Base-by-base conservation (phyloP, 2,888 invertebrate species). In the Nomada lathburiana region DNA sequence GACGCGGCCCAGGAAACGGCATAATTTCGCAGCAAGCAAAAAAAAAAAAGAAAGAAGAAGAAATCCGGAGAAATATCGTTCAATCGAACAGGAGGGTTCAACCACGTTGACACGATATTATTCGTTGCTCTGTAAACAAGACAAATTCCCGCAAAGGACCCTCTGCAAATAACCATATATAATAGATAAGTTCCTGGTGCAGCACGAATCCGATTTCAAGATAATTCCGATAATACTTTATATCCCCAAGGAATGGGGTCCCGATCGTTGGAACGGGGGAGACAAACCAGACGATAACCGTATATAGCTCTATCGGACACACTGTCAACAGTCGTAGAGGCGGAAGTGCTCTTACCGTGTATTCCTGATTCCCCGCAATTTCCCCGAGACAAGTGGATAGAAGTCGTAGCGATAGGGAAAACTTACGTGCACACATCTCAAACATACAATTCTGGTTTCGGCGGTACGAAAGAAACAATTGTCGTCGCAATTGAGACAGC, bases 371-470 rank as follows among this genome's bases (percentile, higher is more conserved):
- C 67, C 47, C 53, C 26, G 76, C 63, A 53, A 72, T 72, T 73
- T 72, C 44, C 80, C 57, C 57, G 53, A 44, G 20, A 53, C 75
- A 20, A 80, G 67, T 72, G 67, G 68, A 42, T 64, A 70, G 64
- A 69, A 68, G 57, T 68, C 57, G 55, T 68, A 29, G 47, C 47
- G 47, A 47, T 47, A 47, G 3, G 16, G 16, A 3, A 44, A 47
- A 16, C 13, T 47, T 13, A 10, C 47, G 11, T 47, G 11, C 13
- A 47, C 47, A 47, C 47, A 47, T 47, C 10, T 47, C 16, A 47
- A 47, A 16, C 47, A 47, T 47, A 47, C 10, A 47, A 47, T 36
- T 36, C 36, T 36, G 9, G 36, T 36, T 2, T 53, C 53, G 7
- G 11, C 20, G n/a, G 0, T 36, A 53, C 53, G 20, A 53, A n/a